Evolutionary conservation across 2,113 vertebrate genomes (phyloP), one percentile per base, ranked within the genome.

Genomic region (Murina feae): DNA sequence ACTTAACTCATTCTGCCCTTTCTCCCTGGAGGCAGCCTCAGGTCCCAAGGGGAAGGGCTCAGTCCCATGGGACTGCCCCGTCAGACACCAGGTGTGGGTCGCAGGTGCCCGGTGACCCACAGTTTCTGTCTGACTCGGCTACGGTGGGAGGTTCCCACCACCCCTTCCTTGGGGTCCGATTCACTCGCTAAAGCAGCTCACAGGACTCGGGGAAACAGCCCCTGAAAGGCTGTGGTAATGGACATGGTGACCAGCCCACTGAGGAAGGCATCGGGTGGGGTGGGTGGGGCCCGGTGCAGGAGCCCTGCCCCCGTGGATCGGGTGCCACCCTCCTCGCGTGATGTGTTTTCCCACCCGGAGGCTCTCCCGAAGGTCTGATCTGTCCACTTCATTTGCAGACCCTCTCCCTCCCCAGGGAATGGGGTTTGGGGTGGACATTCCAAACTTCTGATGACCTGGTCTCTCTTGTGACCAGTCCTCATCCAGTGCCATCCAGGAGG

Each of bases 1-100:
- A 2, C 8, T 72, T 55, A 1, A 74, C 69, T 47, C 39, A 0
- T 28, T 47, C 47, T 30, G 47, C 18, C 58, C 30, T 20, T 35
- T 47, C 69, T 18, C 20, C 86, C 42, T 37, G 28, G 35, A 37
- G 6, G 47, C 28, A 25, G 60, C 1, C 0, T 28, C 35, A 18
- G 47, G 16, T 2, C 35, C 37, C 35, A 12, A n/a, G 30, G 9
- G 9, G 17, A 5, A 8, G 76, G 37, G 37, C 49, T 42, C 9
- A 35, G 63, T 1, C 75, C 63, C 20, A 2, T 20, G 32, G n/a
- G 60, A 18, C 35, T 7, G 35, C 35, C 49, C 8, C 9, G 5
- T 32, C 39, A 23, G 60, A 13, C 1, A 25, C 74, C 39, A 6
- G 39, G 16, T 5, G 3, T 1, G 6, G 0, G 14, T 4, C 3